These are phyloP conservation scores for Trigoniulus corallinus DNA, from an alignment of 1,140 invertebrate genomes.

Conservation along the genomic window DNA sequence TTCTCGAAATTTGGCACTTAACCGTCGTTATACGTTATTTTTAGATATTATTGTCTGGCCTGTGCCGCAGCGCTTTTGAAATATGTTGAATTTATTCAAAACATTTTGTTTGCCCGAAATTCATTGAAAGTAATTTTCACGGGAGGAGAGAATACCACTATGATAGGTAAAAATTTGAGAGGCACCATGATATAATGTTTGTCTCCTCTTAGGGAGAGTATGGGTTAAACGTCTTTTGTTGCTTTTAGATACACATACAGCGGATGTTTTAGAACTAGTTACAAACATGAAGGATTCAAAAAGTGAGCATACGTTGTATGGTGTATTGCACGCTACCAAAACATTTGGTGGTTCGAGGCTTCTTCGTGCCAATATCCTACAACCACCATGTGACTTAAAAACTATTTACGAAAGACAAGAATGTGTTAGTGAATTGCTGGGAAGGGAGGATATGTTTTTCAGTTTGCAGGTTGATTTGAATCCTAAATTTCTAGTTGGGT, in stretches of 20 bases:
- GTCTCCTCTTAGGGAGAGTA: slow-evolving; percentile 10
- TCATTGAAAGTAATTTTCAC: slow-evolving; percentile 67
- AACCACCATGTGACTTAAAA: slow-evolving; percentile 47
- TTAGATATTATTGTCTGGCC: slow-evolving; percentile 63
- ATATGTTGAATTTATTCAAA: slow-evolving; percentile 64
- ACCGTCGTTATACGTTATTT: slow-evolving; percentile 11
- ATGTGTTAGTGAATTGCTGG: slow-evolving; percentile 54
- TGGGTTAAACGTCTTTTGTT: slow-evolving; percentile 12
- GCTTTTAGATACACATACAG: slow-evolving; percentile 31
- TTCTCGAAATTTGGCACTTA: background rate
- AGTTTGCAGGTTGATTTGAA: slow-evolving; percentile 22
- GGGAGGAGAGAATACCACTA: slow-evolving; percentile 59
- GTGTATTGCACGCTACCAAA: slow-evolving; percentile 55
- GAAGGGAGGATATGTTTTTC: slow-evolving; percentile 40
- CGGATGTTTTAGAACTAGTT: slow-evolving; percentile 32
- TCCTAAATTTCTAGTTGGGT: background rate
- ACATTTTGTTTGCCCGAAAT: slow-evolving; percentile 51
- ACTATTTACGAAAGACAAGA: slow-evolving; percentile 49
- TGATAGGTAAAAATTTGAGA: slow-evolving; percentile 46
- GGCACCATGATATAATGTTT: slow-evolving; percentile 2
- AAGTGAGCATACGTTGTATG: slow-evolving; percentile 39
- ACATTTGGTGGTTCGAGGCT: slow-evolving; percentile 57
- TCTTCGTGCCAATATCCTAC: slow-evolving; percentile 61
- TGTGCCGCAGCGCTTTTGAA: slow-evolving; percentile 61
- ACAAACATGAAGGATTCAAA: slow-evolving; percentile 37